Evolutionary conservation across 2,113 vertebrate species (phyloP).

Genomic region (Paedocypris sp.): DNA sequence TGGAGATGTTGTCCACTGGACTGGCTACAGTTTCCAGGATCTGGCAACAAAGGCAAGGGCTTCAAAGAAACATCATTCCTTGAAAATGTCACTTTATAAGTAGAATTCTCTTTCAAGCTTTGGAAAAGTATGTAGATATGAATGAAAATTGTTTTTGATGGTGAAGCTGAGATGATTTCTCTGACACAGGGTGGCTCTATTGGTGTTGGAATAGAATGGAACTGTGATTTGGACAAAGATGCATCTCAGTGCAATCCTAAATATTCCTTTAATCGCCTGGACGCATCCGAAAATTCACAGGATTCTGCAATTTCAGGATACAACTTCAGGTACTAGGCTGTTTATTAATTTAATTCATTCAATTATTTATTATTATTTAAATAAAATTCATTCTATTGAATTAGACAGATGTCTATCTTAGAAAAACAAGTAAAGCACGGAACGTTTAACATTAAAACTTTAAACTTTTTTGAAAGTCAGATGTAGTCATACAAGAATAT

Average conservation of each 20-base stretch:
- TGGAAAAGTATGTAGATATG: too few relatives aligned
- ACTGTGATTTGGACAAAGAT: conserved; percentile 85
- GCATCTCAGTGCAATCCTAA: conserved; percentile 73
- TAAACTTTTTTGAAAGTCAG: too few relatives aligned
- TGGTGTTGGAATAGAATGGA: conserved; percentile 85
- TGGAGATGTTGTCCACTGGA: conserved; percentile 64
- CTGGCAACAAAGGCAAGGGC: conserved; percentile 72
- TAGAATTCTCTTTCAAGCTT: too few relatives aligned
- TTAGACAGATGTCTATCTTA: too few relatives aligned
- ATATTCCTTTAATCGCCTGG: conserved; percentile 85
- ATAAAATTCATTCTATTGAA: too few relatives aligned
- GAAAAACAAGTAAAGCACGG: too few relatives aligned
- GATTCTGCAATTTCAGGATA: conserved; percentile 75
- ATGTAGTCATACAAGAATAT: too few relatives aligned
- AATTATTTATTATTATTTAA: too few relatives aligned
- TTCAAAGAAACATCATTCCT: neutral
- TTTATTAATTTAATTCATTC: neutral
- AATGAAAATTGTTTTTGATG: too few relatives aligned
- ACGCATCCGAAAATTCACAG: conserved; percentile 53
- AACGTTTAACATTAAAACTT: too few relatives aligned
- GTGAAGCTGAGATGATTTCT: neutral
- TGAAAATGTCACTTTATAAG: too few relatives aligned
- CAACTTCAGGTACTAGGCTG: conserved; percentile 80
- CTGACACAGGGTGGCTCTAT: conserved; percentile 78
- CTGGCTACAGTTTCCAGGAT: conserved; percentile 72